Base-by-base conservation (phyloP, 2,113 vertebrate genomes). In the Chaenogobius annularis region DNA sequence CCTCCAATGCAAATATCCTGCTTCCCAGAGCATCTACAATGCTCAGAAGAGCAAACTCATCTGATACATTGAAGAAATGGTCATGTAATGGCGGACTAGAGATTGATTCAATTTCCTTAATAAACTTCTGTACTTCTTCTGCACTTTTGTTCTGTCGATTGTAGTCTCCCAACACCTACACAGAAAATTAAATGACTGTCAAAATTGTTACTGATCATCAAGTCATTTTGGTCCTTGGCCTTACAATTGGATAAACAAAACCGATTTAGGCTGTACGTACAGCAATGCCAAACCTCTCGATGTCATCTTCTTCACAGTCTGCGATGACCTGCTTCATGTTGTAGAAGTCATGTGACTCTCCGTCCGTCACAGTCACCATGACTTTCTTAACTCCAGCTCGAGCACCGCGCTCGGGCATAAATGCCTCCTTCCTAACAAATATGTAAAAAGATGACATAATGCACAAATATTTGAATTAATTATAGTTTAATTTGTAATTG, bases 31-130 rank as follows among this genome's bases (percentile, higher is more conserved):
- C 90, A 69, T 98, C 96, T 11, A 96, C 96, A 62, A 99, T 97
- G 69, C 85, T 96, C 78, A 95, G 44, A 78, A 99, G 85, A 2
- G 95, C 96, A 77, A 94, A 63, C 89, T 99, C 98, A 78, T 98
- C 96, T 0, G 96, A 96, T 81, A 99, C 97, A 13, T 99, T 98
- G 93, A 98, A 99, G 92, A 99, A 99, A 86, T 99, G 98, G 40
- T 98, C 96, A 11, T 92, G 93, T 13, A 92, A 88, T 5, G 94
- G 95, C 5, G 89, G 17, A 37, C 96, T 98, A 75, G 98, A 97
- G 68, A 99, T 97, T 15, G 92, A 95, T 76, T 89, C 92, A 66
- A 99, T 98, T 92, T 99, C 96, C 15, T 95, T 90, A 52, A 98
- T 94, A 75, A 99, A 96, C 84, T 94, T 97, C 22, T 91, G 71